Percentiles rank a stretch among this genome's conserved stretches.
These are phyloP conservation scores for Brienomyrus longianalis DNA, from an alignment of 2,113 vertebrate species.

Conservation along the genomic window DNA sequence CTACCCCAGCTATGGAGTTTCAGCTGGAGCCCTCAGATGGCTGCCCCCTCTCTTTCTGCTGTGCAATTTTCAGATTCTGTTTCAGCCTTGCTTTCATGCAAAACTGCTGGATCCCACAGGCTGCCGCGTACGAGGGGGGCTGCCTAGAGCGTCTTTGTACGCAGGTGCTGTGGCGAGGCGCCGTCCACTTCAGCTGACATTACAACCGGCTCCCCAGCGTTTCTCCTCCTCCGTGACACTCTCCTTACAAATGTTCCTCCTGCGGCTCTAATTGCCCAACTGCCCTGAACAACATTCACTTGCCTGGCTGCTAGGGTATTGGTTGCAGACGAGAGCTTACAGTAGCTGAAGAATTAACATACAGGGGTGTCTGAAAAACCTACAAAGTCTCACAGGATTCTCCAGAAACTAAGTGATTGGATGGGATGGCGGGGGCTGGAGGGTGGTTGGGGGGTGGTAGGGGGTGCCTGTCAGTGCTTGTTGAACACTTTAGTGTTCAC, in stretches of 20 bases:
- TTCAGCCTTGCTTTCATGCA: slow-evolving; percentile 97
- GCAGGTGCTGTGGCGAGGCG: slow-evolving; percentile 64
- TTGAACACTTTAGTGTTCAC: not conserved
- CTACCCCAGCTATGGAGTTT: slow-evolving; percentile 86
- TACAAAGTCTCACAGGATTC: not conserved
- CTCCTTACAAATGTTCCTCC: slow-evolving; percentile 24
- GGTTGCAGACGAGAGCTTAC: not conserved
- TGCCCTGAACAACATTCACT: slow-evolving; percentile 6
- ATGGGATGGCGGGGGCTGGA: not conserved
- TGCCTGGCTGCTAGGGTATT: not conserved
- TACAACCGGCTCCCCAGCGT: slow-evolving; percentile 29
- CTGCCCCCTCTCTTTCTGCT: slow-evolving; percentile 78
- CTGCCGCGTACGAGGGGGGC: slow-evolving; percentile 61
- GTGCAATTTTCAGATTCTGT: slow-evolving; percentile 98
- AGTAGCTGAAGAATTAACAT: not conserved
- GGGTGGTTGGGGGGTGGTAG: not conserved
- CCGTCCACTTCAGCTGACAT: slow-evolving; percentile 53
- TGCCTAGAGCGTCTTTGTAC: slow-evolving; percentile 23
- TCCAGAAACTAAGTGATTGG: not conserved
- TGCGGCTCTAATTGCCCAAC: slow-evolving; percentile 23
- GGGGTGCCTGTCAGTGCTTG: not conserved
- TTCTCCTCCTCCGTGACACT: slow-evolving; percentile 30
- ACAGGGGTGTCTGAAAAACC: not conserved
- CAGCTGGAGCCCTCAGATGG: slow-evolving; percentile 84
- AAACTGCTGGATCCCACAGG: slow-evolving; percentile 79